Percentiles rank a stretch among this genome's conserved stretches.
These are phyloP conservation scores for Guaruba guarouba DNA, from an alignment of 2,113 vertebrate genomes.

Conservation along the genomic window DNA sequence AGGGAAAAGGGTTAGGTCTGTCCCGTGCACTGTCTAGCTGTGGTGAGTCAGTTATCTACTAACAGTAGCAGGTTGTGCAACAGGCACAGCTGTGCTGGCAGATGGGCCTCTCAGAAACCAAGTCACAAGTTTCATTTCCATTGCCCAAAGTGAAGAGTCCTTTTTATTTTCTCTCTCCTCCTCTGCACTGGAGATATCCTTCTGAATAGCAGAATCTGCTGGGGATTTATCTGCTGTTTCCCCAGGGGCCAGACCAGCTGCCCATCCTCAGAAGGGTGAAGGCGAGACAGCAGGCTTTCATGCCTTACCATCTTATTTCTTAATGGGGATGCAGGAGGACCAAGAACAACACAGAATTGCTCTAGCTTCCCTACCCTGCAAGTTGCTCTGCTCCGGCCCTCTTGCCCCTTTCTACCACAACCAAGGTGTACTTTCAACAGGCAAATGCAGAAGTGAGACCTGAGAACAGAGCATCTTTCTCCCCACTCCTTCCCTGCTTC, in stretches of 20 bases:
- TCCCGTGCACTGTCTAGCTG: neutral
- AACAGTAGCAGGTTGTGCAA: conserved; percentile 65
- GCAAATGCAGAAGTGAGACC: neutral
- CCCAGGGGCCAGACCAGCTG: neutral
- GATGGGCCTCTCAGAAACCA: conserved; percentile 58
- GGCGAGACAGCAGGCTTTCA: neutral
- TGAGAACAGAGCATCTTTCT: neutral
- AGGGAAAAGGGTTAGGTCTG: neutral
- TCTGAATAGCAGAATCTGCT: neutral
- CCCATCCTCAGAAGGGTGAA: neutral
- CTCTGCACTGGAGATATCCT: neutral
- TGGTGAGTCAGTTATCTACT: conserved; percentile 47
- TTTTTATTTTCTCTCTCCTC: neutral
- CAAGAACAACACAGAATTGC: neutral
- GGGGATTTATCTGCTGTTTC: neutral
- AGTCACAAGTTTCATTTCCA: conserved; percentile 76
- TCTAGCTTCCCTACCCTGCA: neutral
- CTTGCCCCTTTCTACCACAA: neutral
- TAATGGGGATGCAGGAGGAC: rapidly evolving
- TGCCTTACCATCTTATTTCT: neutral
- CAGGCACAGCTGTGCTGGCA: conserved; percentile 38
- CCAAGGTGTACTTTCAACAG: neutral
- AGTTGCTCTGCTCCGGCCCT: neutral
- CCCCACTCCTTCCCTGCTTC: neutral
- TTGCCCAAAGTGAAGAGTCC: neutral